A percentile compares a stretch with the other conserved stretches of the same genome.
phyloP scores from a whole-genome alignment of 2,888 invertebrate species.

The Strigamia crassipes region DNA sequence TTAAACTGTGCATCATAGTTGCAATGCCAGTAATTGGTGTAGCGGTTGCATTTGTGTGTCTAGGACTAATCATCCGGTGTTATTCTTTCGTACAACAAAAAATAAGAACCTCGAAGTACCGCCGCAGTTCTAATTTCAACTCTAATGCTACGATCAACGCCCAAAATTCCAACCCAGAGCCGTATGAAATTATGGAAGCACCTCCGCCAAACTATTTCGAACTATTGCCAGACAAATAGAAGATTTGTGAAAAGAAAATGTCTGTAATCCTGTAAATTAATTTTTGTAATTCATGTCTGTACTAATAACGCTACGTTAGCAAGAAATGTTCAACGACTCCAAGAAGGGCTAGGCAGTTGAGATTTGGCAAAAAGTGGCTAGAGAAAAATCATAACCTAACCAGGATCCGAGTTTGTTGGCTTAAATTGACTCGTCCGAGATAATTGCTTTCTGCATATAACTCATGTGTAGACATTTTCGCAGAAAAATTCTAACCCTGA shows the following conservation, averaged over 20 bases:
- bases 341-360: no score
- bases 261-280: no score
- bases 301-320: no score
- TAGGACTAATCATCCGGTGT: background rate
- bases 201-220: background rate
- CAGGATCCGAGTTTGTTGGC: no score
- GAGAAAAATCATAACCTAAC: no score
- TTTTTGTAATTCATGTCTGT: no score
- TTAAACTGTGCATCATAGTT: background rate
- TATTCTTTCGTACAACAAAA: background rate
- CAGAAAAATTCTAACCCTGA: no score
- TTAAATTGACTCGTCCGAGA: no score
- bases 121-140: background rate
- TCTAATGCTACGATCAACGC: background rate
- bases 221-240: background rate
- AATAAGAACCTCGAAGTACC: background rate
- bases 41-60: background rate
- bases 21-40: background rate
- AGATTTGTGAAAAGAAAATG: no score
- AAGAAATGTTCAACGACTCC: background rate
- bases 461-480: no score
- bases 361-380: no score
- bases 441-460: no score
- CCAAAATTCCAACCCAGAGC: background rate
- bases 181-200: background rate